Evolutionary conservation across 2,113 vertebrate genomes (phyloP).

Genomic region (Burhinus bistriatus): DNA sequence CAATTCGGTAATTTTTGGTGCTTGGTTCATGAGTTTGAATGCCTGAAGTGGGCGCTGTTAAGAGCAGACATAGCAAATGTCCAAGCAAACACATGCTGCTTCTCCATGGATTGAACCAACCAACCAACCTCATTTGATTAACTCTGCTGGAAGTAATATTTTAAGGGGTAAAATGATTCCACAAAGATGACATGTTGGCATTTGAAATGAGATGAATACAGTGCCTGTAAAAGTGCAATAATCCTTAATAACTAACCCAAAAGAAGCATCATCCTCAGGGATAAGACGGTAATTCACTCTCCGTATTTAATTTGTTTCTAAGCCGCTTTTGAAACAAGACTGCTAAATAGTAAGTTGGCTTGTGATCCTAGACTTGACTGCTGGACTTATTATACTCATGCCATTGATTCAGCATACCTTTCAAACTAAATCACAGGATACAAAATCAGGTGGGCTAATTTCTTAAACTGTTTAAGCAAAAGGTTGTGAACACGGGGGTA

Average conservation of each 20-base stretch:
- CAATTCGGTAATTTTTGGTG: background rate
- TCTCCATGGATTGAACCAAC: conserved; percentile 12
- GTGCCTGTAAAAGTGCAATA: conserved; percentile 61
- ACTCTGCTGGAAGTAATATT: conserved; percentile 55
- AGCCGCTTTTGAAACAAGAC: conserved; percentile 55
- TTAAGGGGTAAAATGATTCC: conserved; percentile 43
- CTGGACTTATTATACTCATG: conserved; percentile 21
- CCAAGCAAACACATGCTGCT: background rate
- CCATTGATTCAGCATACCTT: conserved; percentile 19
- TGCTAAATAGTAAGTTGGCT: conserved; percentile 44
- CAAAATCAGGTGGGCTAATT: conserved; percentile 46
- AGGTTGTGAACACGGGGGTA: background rate
- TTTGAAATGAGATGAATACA: conserved; percentile 60
- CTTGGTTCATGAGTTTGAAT: background rate
- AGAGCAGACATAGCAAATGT: background rate
- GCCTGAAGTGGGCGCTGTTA: background rate
- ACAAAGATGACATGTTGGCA: conserved; percentile 54
- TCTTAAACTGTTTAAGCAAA: conserved; percentile 44
- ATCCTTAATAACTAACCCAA: conserved; percentile 66
- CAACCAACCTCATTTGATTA: conserved; percentile 52
- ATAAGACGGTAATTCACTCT: conserved; percentile 59
- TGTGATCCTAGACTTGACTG: conserved; percentile 57
- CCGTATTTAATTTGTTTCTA: conserved; percentile 64
- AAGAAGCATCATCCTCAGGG: conserved; percentile 54
- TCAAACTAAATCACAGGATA: conserved; percentile 13